Conservation (phyloP, 2,113 vertebrate species). For the Mesocricetus auratus region DNA sequence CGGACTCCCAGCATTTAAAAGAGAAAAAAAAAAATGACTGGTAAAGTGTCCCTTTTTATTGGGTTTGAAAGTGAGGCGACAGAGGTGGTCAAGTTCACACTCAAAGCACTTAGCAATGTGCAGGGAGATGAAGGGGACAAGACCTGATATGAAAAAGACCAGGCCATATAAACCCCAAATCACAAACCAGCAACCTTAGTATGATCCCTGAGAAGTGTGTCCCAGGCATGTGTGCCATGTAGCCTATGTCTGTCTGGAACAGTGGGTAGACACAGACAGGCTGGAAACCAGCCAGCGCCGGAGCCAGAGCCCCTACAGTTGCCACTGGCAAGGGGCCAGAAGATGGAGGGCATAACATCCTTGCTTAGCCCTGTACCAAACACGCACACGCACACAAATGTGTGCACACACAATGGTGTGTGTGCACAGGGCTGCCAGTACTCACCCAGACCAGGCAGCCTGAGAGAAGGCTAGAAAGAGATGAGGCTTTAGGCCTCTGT, state of each 20-base stretch:
- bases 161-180: not conserved
- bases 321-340: conserved; percentile 24
- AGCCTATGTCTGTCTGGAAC: conserved; percentile 7
- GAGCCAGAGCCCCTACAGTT: conserved; percentile 58
- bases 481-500: conserved; percentile 75
- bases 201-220: not conserved
- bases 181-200: not conserved
- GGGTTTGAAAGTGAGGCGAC: not conserved
- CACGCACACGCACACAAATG: not conserved
- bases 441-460: conserved; percentile 86
- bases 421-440: conserved; percentile 79
- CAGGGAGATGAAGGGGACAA: not conserved
- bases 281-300: conserved; percentile 58
- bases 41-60: not conserved
- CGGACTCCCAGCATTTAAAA: not conserved
- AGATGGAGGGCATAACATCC: conserved; percentile 9
- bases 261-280: conserved; percentile 65
- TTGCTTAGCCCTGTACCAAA: not conserved
- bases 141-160: not conserved
- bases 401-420: conserved; percentile 36
- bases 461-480: conserved; percentile 79
- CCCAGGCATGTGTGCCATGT: not conserved
- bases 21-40: not conserved
- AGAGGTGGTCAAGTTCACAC: not conserved
- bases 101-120: not conserved